These are phyloP conservation scores for Gobionotothen gibberifrons DNA, from an alignment of 2,797 vertebrate genomes.

Conservation along the genomic window DNA sequence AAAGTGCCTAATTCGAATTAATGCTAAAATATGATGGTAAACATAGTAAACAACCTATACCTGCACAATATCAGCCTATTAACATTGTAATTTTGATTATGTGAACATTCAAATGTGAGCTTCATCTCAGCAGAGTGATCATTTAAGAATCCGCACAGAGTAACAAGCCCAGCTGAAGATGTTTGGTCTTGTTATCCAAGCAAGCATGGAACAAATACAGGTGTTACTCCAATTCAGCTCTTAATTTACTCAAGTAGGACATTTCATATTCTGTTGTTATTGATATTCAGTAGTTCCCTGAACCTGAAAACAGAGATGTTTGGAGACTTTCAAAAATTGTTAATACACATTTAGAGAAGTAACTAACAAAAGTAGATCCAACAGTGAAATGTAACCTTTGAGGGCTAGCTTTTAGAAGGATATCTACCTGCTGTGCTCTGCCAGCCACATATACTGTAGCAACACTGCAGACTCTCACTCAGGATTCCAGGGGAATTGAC, in stretches of 20 bases:
- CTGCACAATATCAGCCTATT: neutral
- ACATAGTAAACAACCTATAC: neutral
- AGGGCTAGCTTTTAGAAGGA: slow-evolving; percentile 41
- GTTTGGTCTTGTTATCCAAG: neutral
- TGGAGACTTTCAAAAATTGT: neutral
- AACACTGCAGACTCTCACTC: slow-evolving; percentile 40
- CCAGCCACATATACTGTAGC: slow-evolving; percentile 56
- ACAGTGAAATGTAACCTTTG: slow-evolving; percentile 4
- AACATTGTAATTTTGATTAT: neutral
- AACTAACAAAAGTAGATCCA: neutral
- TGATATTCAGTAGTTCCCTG: neutral
- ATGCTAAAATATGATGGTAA: neutral
- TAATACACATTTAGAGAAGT: neutral
- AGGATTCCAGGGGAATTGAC: slow-evolving; percentile 74
- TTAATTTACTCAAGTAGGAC: neutral
- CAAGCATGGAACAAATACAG: neutral
- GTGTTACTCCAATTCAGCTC: neutral
- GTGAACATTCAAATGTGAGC: neutral
- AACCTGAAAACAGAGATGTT: neutral
- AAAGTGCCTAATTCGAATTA: neutral
- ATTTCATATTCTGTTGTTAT: neutral
- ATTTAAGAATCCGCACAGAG: neutral
- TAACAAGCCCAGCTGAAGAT: accelerated
- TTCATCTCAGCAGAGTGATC: neutral
- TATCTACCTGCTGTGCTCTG: slow-evolving; percentile 33